Evolutionary conservation across 2,113 vertebrate species (phyloP), one percentile per base, ranked within the genome.

Genomic region (Syngnathus floridae): DNA sequence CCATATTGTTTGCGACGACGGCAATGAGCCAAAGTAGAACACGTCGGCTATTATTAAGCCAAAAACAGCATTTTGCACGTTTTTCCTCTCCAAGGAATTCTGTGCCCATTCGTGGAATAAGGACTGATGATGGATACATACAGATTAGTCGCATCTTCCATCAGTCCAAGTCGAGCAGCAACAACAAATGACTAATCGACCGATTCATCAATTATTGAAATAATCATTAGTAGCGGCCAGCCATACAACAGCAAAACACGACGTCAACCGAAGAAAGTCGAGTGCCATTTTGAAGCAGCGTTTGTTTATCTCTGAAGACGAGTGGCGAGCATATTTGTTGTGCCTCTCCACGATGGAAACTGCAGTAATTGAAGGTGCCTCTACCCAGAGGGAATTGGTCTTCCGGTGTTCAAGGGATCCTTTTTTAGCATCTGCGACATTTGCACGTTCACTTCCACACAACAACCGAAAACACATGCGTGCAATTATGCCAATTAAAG

Each of bases 401-500:
- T 81, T 83, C 80, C 77, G 61, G 60, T 78, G 69, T 79, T 80
- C 60, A 74, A 83, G 79, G 76, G 76, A 82, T 79, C 70, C 76
- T 68, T 76, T 76, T 76, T 76, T 70, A 59, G 73, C 76, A 84
- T 79, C 77, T 74, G 65, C 78, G 41, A 72, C 54, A 73, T 22
- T 69, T 54, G 65, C 63, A 46, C 26, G 61, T 45, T 48, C 31
- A n/a, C 37, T 55, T 36, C 36, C 22, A 76, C 48, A 79, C 77
- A 73, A 72, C 70, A 73, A 65, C 67, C 61, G 71, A 64, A 72
- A 77, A 66, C 87, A 87, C 66, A 77, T 83, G 86, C 46, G 64
- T 75, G 79, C 79, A 86, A 89, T 89, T 89, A 74, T 77, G 36
- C 49, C 72, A 86, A 84, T 82, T 86, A 82, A 73, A 75, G 62